phyloP scores from a whole-genome alignment of 2,888 invertebrate species.

The Erebia epiphron region DNA sequence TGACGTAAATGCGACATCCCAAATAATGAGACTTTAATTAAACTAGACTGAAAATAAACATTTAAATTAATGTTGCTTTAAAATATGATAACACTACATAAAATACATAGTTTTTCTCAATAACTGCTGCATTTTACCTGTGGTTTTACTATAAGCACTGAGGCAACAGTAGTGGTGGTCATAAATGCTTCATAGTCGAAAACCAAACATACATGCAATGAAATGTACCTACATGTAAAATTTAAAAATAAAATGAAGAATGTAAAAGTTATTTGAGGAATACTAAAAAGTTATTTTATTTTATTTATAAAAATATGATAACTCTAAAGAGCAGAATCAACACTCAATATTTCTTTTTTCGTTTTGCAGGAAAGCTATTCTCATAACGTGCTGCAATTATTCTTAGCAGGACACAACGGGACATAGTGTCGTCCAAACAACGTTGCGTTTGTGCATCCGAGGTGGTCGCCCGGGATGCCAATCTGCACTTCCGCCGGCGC shows the following conservation, averaged over 20 bases:
- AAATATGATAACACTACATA: background rate
- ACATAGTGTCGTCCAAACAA: constrained; percentile 50
- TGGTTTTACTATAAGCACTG: too few species aligned
- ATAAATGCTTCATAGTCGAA: too few species aligned
- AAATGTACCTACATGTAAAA: too few species aligned
- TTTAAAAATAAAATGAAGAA: too few species aligned
- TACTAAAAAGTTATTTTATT: too few species aligned
- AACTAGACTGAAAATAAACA: background rate
- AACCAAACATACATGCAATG: too few species aligned
- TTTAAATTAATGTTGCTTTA: too few species aligned
- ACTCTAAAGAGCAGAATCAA: background rate
- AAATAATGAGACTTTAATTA: constrained; percentile 21
- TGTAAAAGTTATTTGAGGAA: too few species aligned
- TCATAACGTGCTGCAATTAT: constrained; percentile 23
- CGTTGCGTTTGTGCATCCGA: constrained; percentile 55
- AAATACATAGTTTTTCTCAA: too few species aligned
- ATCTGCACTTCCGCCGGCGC: constrained; percentile 76
- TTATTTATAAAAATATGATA: background rate
- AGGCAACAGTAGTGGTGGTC: too few species aligned
- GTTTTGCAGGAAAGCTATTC: constrained; percentile 9
- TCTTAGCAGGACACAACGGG: constrained; percentile 34
- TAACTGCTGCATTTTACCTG: too few species aligned
- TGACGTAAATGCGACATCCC: constrained; percentile 26
- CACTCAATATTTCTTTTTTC: background rate
- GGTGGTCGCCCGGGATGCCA: constrained; percentile 67